These are phyloP conservation scores for honey bee (Apis mellifera) DNA, from an alignment of 1,140 invertebrate species.

Conservation along the genomic window DNA sequence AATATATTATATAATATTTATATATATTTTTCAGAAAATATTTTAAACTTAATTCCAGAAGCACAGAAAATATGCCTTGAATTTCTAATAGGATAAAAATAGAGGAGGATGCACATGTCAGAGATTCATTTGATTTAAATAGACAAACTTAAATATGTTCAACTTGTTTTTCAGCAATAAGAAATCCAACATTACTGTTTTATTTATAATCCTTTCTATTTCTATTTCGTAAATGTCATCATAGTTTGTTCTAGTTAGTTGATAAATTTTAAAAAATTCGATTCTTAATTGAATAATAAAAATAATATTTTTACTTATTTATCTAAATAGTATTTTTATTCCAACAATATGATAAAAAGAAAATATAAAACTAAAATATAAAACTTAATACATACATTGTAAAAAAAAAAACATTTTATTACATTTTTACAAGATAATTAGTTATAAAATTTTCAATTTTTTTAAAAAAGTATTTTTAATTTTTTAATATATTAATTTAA, in stretches of 20 bases:
- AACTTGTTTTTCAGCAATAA: conserved; percentile 39
- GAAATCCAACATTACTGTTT: conserved; percentile 50
- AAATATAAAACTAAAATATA: neutral
- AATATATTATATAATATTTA: too few relatives aligned
- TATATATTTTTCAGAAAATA: neutral
- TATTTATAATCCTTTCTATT: conserved; percentile 66
- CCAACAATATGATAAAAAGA: neutral
- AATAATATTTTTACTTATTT: conserved; percentile 57
- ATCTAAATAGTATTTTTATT: conserved; percentile 3
- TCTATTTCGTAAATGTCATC: conserved; percentile 55
- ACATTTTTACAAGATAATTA: neutral
- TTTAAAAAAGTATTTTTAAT: neutral
- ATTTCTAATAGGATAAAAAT: conserved; percentile 3
- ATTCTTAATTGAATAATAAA: conserved; percentile 49
- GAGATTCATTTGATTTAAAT: neutral
- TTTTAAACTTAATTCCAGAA: neutral
- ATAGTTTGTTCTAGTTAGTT: neutral
- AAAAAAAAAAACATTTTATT: neutral
- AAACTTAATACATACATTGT: neutral
- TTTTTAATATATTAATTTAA: neutral
- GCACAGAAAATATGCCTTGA: neutral
- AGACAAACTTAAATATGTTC: conserved; percentile 30
- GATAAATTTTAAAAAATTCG: conserved; percentile 31
- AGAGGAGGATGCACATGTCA: neutral
- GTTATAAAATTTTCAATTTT: neutral